These are phyloP conservation scores for Gopherus evgoodei DNA, from an alignment of 2,113 vertebrate species.

Conservation along the genomic window DNA sequence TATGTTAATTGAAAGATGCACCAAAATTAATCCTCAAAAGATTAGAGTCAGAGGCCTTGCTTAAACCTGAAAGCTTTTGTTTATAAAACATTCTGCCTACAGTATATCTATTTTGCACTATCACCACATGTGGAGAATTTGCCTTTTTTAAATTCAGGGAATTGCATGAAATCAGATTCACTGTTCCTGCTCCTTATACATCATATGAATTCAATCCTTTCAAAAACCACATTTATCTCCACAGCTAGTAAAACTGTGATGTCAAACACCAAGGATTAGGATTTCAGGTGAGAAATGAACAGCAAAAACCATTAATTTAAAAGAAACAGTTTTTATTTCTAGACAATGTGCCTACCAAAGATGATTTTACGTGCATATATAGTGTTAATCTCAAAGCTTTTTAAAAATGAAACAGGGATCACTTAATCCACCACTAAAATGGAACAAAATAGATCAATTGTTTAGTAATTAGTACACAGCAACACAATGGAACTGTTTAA, in stretches of 20 bases:
- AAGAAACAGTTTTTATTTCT: not conserved
- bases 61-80: not conserved
- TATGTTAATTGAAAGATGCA: not conserved
- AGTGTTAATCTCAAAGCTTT: slow-evolving; percentile 39
- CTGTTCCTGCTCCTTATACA: not conserved
- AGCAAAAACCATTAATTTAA: not conserved
- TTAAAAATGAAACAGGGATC: not conserved
- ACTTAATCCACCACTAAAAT: slow-evolving; percentile 4
- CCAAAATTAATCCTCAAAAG: not conserved
- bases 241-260: not conserved
- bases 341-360: not conserved
- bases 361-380: not conserved
- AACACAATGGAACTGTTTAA: not conserved
- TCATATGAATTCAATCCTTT: not conserved
- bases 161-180: not conserved
- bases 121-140: not conserved
- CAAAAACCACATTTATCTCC: not conserved
- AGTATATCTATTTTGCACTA: not conserved
- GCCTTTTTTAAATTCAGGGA: not conserved
- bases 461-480: slow-evolving; percentile 8
- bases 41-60: not conserved
- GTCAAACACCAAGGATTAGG: not conserved
- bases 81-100: not conserved
- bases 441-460: not conserved
- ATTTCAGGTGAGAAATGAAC: not conserved